These are phyloP conservation scores for Siderastrea radians DNA, from an alignment of 92 coral and sea anemone genomes.

Conservation along the genomic window DNA sequence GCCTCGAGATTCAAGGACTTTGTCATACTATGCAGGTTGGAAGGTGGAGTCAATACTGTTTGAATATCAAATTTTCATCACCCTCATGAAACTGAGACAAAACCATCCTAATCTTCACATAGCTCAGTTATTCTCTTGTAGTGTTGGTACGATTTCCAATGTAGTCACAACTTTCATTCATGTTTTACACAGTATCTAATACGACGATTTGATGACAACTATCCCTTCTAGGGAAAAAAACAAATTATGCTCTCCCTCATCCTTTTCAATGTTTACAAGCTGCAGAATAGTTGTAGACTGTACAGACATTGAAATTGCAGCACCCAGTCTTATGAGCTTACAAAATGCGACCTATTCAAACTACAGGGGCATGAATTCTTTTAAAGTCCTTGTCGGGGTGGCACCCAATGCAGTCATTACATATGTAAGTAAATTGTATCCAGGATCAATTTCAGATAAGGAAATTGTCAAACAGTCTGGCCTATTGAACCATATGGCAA, in stretches of 20 bases:
- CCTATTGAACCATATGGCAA: slow-evolving; percentile 27
- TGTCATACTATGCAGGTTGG: slow-evolving; percentile 45
- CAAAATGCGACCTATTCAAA: slow-evolving; percentile 39
- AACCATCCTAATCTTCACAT: slow-evolving; percentile 27
- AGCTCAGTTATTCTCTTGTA: slow-evolving; percentile 30
- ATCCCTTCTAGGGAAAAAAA: slow-evolving; percentile 74
- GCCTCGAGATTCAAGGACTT: slow-evolving; percentile 25
- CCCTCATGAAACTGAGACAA: slow-evolving; percentile 42
- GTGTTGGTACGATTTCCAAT: slow-evolving; percentile 39
- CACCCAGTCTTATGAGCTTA: slow-evolving; percentile 54
- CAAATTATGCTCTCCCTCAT: slow-evolving; percentile 47
- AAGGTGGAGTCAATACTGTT: slow-evolving; percentile 36
- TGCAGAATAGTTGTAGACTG: slow-evolving; percentile 74
- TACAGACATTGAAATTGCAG: slow-evolving; percentile 69
- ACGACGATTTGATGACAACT: slow-evolving; percentile 53
- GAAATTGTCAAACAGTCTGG: slow-evolving; percentile 48
- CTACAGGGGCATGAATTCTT: slow-evolving; percentile 39
- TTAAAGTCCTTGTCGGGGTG: slow-evolving; percentile 24
- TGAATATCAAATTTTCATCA: slow-evolving; percentile 46
- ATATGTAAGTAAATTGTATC: slow-evolving; percentile 41
- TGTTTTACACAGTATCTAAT: slow-evolving; percentile 22
- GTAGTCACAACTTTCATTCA: slow-evolving; percentile 29
- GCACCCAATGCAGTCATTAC: slow-evolving; percentile 51
- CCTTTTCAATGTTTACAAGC: slow-evolving; percentile 61
- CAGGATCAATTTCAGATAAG: slow-evolving; percentile 50